Conservation (phyloP, 2,797 vertebrate species). For the Thaleichthys pacificus region DNA sequence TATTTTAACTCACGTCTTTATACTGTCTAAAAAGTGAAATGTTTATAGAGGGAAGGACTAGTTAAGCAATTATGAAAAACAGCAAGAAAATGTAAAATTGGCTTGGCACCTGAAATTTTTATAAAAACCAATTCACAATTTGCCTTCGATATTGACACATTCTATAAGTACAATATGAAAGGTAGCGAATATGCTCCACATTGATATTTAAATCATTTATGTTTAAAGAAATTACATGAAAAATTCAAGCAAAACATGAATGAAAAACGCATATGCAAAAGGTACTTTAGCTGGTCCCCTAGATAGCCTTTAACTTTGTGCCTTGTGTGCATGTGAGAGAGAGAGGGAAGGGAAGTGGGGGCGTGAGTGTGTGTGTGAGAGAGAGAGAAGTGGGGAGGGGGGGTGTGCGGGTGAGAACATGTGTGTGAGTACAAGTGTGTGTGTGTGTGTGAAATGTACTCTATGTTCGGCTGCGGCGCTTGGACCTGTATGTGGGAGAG, state of each 20-base stretch:
- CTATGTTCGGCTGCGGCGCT: conserved; percentile 37
- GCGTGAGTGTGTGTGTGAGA: background rate
- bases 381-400: no score
- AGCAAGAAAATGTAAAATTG: background rate
- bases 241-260: background rate
- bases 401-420: background rate
- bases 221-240: background rate
- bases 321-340: background rate
- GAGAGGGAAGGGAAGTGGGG: no score
- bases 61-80: no score
- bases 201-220: conserved; percentile 8
- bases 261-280: background rate
- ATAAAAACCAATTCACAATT: background rate
- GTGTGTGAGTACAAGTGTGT: background rate
- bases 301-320: background rate
- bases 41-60: no score
- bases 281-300: background rate
- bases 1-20: no score
- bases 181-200: conserved; percentile 13
- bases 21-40: no score
- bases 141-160: background rate
- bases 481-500: conserved; percentile 38
- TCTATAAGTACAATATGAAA: conserved; percentile 35
- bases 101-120: conserved; percentile 13
- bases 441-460: background rate